Evolutionary conservation across 2,888 invertebrate genomes (phyloP).

Genomic region (Idaea biselata): DNA sequence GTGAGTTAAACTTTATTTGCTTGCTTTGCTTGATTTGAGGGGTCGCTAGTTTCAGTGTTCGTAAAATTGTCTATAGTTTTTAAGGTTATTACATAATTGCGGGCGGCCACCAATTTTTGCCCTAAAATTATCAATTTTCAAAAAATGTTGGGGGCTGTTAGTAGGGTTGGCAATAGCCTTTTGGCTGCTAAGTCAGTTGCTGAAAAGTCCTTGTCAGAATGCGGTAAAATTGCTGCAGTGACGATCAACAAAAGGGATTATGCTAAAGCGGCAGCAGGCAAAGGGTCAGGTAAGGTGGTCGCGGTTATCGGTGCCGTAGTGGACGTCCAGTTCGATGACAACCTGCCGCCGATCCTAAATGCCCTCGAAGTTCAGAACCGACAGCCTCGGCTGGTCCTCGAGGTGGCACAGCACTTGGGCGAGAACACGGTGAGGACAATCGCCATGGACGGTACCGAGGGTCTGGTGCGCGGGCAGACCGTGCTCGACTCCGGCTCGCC

Average conservation of each 20-base stretch:
- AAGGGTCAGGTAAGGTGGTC: conserved; percentile 86
- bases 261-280: conserved; percentile 60
- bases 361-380: conserved; percentile 95
- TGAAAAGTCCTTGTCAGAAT: conserved; percentile 81
- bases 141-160: conserved; percentile 83
- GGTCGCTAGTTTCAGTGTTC: conserved; percentile 27
- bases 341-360: conserved; percentile 95
- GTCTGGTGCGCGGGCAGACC: conserved; percentile 91
- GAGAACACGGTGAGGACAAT: conserved; percentile 95
- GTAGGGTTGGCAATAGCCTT: conserved; percentile 81
- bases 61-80: conserved; percentile 31
- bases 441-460: conserved; percentile 97
- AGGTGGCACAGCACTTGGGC: conserved; percentile 96
- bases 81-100: conserved; percentile 72
- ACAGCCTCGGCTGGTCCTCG: conserved; percentile 87
- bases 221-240: conserved; percentile 76
- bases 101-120: conserved; percentile 48
- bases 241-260: conserved; percentile 64
- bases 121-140: conserved; percentile 46
- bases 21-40: neutral
- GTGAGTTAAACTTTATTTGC: neutral
- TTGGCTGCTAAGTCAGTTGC: conserved; percentile 80
- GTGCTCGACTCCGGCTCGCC: conserved; percentile 92
- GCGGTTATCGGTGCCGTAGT: conserved; percentile 99
- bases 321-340: conserved; percentile 97